Conservation (phyloP, 1,140 invertebrate genomes). For the Sinonovacula constricta region DNA sequence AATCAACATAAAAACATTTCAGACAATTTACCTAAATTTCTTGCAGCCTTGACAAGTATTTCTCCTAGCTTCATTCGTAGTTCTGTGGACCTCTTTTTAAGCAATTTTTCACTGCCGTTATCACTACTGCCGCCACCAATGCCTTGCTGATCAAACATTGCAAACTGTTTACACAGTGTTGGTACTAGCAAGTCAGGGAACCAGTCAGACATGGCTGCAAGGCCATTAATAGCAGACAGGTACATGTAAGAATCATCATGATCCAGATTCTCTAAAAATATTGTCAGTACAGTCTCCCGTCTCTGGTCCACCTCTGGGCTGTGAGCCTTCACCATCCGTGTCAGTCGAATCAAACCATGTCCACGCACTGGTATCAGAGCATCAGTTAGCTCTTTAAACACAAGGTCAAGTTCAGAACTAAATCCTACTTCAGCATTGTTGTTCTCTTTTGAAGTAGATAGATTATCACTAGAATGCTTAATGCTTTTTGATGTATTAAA, state of each 20-base stretch:
- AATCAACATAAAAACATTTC: no score
- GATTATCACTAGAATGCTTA: no score
- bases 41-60: constrained; percentile 86
- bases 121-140: constrained; percentile 29
- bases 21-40: constrained; percentile 85
- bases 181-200: constrained; percentile 85
- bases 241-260: constrained; percentile 92
- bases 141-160: constrained; percentile 68
- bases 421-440: not conserved
- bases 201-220: constrained; percentile 83
- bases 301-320: constrained; percentile 84
- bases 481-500: no score
- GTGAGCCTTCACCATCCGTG: constrained; percentile 84
- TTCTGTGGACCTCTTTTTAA: constrained; percentile 80
- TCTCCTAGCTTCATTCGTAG: constrained; percentile 89
- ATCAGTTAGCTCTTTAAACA: constrained; percentile 85
- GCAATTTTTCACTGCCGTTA: not conserved
- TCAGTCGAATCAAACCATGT: constrained; percentile 88
- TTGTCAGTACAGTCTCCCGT: constrained; percentile 84
- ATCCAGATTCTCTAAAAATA: constrained; percentile 84
- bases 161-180: constrained; percentile 83
- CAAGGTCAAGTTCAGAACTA: constrained; percentile 63
- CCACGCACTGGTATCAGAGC: constrained; percentile 86
- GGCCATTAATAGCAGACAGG: constrained; percentile 87
- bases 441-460: no score